These are phyloP conservation scores for Pterobdella sp. DNA, from an alignment of 2,888 invertebrate genomes.

Conservation along the genomic window DNA sequence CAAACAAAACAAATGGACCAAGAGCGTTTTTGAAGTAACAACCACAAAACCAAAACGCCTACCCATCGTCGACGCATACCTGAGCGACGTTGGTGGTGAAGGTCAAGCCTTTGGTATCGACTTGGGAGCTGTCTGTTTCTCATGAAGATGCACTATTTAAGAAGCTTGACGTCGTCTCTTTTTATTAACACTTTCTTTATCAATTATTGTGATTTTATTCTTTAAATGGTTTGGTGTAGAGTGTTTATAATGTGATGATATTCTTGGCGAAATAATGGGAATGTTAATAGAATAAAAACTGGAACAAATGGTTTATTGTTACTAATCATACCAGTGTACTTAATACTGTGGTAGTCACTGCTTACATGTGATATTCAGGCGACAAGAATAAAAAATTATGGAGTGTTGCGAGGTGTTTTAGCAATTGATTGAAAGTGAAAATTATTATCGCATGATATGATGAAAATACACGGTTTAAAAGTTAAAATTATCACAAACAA, in stretches of 20 bases:
- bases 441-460: too few species aligned
- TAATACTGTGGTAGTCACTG: too few species aligned
- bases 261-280: neutral
- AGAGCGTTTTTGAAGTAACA: conserved; percentile 66
- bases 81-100: conserved; percentile 67
- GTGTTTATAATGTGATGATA: neutral
- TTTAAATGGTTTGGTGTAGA: neutral
- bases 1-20: conserved; percentile 62
- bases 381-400: too few species aligned
- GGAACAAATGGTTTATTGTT: neutral
- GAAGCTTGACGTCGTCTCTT: neutral
- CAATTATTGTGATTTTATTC: neutral
- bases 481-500: too few species aligned
- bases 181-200: conserved; percentile 8
- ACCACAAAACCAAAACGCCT: conserved; percentile 73
- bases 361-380: too few species aligned
- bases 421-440: too few species aligned
- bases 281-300: neutral
- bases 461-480: too few species aligned
- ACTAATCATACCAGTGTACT: too few species aligned
- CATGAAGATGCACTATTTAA: conserved; percentile 32
- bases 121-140: conserved; percentile 76
- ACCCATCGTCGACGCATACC: conserved; percentile 72
- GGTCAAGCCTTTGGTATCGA: conserved; percentile 75
- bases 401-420: too few species aligned